Evolutionary conservation across 2,888 invertebrate genomes (phyloP).

Genomic region (Thysanoteuthis rhombus): DNA sequence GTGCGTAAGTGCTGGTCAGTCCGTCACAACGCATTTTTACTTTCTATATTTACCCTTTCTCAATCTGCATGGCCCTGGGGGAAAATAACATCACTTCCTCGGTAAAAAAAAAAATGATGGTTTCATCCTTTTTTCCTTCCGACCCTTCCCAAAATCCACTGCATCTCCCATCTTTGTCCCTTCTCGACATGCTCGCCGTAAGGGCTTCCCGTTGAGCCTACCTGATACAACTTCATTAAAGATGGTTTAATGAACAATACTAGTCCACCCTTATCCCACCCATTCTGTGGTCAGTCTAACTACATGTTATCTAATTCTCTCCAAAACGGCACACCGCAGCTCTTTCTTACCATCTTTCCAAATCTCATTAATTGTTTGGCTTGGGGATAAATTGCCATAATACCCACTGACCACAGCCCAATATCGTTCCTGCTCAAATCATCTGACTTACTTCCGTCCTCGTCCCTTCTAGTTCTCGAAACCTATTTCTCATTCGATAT

Average conservation of each 20-base stretch:
- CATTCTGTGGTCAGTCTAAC: background rate
- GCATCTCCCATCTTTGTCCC: background rate
- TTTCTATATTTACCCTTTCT: background rate
- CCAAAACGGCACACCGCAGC: no score
- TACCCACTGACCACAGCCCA: background rate
- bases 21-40: background rate
- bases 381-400: background rate
- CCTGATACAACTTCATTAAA: background rate
- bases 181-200: background rate
- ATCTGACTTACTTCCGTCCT: no score
- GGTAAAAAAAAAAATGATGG: background rate
- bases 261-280: background rate
- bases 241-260: background rate
- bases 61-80: background rate
- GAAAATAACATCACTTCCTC: no score
- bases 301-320: background rate
- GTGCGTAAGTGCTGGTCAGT: background rate
- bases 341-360: background rate
- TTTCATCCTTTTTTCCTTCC: background rate
- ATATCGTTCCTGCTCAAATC: no score
- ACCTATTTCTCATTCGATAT: background rate
- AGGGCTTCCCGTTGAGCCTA: background rate
- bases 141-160: background rate
- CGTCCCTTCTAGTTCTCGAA: background rate
- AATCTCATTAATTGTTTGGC: background rate